phyloP scores from a whole-genome alignment of 2,888 invertebrate species.

The Dryobota labecula region DNA sequence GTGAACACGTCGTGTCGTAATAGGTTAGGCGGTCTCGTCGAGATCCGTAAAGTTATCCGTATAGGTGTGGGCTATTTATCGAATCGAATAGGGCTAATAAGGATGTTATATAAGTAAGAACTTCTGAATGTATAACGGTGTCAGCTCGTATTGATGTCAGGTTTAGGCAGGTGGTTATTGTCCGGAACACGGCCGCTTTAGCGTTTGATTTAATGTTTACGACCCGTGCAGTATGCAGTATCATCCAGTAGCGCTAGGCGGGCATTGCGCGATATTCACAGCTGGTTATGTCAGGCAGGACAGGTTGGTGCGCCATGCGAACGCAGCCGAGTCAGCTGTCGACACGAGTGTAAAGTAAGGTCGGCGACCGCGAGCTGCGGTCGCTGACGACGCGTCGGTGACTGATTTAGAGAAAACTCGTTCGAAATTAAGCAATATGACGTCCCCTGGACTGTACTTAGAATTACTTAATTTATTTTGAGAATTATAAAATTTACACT shows the following conservation, averaged over 20 bases:
- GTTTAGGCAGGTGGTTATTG: constrained; percentile 86
- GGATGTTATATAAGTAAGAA: constrained; percentile 85
- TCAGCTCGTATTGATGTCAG: constrained; percentile 85
- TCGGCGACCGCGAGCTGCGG: constrained; percentile 68
- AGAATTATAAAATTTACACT: constrained; percentile 87
- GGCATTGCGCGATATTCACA: constrained; percentile 69
- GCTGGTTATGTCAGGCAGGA: constrained; percentile 74
- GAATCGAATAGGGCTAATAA: constrained; percentile 85
- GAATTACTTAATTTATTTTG: constrained; percentile 90
- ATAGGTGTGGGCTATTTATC: constrained; percentile 89
- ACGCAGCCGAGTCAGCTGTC: constrained; percentile 80
- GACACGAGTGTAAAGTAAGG: constrained; percentile 79
- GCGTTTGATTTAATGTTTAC: constrained; percentile 85
- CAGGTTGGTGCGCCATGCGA: constrained; percentile 71
- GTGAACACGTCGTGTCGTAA: constrained; percentile 76
- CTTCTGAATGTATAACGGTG: constrained; percentile 85
- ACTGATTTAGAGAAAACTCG: constrained; percentile 87
- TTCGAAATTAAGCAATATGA: constrained; percentile 86
- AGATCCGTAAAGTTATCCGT: constrained; percentile 82
- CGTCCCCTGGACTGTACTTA: constrained; percentile 90
- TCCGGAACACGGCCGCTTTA: constrained; percentile 83
- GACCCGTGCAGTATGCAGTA: constrained; percentile 79
- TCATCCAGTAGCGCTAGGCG: constrained; percentile 77
- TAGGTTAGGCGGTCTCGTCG: constrained; percentile 82
- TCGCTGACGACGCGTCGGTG: constrained; percentile 85